phyloP scores from a whole-genome alignment of 1,140 invertebrate genomes.

The Brachionus calyciflorus region DNA sequence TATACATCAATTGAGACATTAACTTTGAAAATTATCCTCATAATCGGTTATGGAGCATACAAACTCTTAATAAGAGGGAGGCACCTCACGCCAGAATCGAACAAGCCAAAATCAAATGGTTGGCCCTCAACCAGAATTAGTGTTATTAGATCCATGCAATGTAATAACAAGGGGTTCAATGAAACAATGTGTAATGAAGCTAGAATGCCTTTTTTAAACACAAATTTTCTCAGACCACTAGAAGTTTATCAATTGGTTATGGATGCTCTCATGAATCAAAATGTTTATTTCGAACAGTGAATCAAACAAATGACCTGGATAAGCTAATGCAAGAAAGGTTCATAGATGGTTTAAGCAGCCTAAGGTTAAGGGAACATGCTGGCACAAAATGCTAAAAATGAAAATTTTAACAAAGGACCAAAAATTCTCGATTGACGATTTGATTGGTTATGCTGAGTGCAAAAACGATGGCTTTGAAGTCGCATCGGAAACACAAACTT shows the following conservation, averaged over 20 bases:
- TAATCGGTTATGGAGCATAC: background rate
- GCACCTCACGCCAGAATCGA: background rate
- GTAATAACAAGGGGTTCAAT: background rate
- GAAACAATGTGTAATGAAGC: background rate
- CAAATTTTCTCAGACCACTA: background rate
- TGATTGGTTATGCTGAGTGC: no score
- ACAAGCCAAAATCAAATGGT: background rate
- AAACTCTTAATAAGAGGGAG: background rate
- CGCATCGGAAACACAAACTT: no score
- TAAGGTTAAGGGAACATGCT: no score
- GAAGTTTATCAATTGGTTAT: background rate
- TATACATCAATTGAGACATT: background rate
- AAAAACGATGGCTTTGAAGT: no score
- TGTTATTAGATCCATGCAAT: conserved; percentile 2
- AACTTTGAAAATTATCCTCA: background rate
- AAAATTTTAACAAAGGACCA: no score
- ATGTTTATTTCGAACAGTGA: no score
- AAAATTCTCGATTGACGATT: no score
- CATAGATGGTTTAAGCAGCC: no score
- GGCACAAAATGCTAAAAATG: no score
- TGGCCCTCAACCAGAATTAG: background rate
- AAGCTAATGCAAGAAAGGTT: no score
- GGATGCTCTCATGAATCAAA: background rate
- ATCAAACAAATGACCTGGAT: no score
- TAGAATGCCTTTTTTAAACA: background rate